Conservation (phyloP, 2,113 vertebrate genomes). For the Psilopogon haemacephalus region DNA sequence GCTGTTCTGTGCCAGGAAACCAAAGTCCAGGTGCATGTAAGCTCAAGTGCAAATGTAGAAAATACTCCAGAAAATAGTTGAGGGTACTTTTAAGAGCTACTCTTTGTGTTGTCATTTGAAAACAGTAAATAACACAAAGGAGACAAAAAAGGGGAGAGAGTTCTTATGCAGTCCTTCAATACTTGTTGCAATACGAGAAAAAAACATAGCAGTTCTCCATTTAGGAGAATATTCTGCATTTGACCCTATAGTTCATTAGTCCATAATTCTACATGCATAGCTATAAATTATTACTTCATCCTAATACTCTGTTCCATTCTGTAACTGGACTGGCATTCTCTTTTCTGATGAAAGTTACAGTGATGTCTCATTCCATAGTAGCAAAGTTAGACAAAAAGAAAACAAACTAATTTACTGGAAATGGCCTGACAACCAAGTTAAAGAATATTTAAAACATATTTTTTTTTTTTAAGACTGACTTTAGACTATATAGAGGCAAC, state of each 20-base stretch:
- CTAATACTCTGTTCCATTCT: neutral
- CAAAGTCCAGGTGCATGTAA: neutral
- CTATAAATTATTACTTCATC: neutral
- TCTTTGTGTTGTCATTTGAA: neutral
- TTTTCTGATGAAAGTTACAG: conserved; percentile 25
- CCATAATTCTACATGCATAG: neutral
- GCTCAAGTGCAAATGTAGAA: neutral
- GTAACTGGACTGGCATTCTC: neutral
- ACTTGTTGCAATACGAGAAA: neutral
- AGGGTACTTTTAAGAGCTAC: neutral
- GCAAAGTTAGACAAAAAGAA: neutral
- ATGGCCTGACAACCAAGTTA: neutral
- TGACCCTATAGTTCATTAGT: neutral
- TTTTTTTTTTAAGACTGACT: neutral
- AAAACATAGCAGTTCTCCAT: neutral
- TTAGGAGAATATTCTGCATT: neutral
- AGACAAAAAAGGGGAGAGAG: neutral
- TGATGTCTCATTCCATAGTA: neutral
- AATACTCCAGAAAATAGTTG: neutral
- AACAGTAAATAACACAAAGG: neutral
- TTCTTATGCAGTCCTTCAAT: neutral
- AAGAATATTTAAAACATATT: neutral
- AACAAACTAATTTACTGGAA: neutral
- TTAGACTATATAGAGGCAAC: neutral
- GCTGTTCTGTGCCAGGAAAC: neutral